phyloP scores from a whole-genome alignment of 2,888 invertebrate genomes.

The Trissolcus japonicus region DNA sequence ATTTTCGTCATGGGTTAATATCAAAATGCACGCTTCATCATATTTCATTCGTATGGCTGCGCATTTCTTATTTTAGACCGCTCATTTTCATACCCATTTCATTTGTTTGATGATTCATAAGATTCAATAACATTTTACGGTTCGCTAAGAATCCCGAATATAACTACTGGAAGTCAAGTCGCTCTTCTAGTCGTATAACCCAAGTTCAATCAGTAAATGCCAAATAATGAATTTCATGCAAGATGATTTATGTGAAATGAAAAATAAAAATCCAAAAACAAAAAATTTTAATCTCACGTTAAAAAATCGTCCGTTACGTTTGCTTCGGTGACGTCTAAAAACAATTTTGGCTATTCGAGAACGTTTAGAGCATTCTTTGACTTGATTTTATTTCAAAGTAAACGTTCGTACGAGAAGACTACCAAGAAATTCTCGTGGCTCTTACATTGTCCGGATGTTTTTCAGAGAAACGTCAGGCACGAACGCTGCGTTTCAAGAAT shows the following conservation, averaged over 20 bases:
- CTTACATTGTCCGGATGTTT: constrained; percentile 33
- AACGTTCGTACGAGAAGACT: constrained; percentile 11
- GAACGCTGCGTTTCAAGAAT: constrained; percentile 39
- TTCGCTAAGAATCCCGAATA: too few relatives aligned
- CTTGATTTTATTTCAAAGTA: constrained; percentile 13
- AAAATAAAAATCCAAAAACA: too few relatives aligned
- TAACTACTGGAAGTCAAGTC: too few relatives aligned
- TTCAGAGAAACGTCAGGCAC: constrained; percentile 23
- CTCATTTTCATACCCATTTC: constrained; percentile 2
- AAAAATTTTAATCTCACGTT: too few relatives aligned
- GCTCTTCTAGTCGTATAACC: too few relatives aligned
- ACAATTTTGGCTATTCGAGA: background rate
- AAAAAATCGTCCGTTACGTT: too few relatives aligned
- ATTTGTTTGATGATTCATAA: constrained; percentile 2
- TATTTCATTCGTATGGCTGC: background rate
- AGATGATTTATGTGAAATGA: too few relatives aligned
- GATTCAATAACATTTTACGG: background rate
- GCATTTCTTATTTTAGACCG: constrained; percentile 1
- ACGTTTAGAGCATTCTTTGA: background rate
- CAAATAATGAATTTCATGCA: too few relatives aligned
- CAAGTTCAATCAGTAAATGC: too few relatives aligned
- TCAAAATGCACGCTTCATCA: background rate
- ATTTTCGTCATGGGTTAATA: background rate
- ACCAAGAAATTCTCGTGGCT: constrained; percentile 17
- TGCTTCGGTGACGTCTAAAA: background rate